phyloP scores from a whole-genome alignment of 2,113 vertebrate species.

The Nycticorax nycticorax region DNA sequence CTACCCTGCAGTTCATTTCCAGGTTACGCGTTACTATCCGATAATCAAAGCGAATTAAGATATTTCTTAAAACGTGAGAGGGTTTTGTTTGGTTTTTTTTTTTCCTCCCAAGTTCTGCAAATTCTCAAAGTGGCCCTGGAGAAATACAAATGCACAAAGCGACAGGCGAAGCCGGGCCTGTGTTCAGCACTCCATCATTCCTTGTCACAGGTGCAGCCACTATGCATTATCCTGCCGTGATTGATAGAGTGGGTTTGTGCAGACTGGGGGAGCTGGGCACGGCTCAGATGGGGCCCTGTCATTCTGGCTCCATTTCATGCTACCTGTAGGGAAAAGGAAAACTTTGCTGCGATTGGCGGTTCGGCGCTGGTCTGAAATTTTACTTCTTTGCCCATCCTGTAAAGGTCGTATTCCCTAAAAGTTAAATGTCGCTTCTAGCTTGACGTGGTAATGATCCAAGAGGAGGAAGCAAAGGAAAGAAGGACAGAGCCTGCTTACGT shows the following conservation, averaged over 20 bases:
- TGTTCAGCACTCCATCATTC: conserved; percentile 84
- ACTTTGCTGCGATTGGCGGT: conserved; percentile 60
- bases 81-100: not conserved
- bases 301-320: conserved; percentile 67
- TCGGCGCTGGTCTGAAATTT: conserved; percentile 41
- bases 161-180: conserved; percentile 74
- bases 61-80: conserved; percentile 14
- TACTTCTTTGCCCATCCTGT: not conserved
- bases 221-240: conserved; percentile 82
- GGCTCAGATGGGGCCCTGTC: conserved; percentile 77
- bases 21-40: not conserved
- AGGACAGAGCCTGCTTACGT: not conserved
- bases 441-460: not conserved
- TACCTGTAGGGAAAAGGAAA: conserved; percentile 76
- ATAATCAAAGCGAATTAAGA: conserved; percentile 56
- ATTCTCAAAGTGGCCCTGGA: conserved; percentile 76
- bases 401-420: conserved; percentile 50
- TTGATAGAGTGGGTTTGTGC: conserved; percentile 84
- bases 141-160: conserved; percentile 82
- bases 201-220: conserved; percentile 82
- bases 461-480: not conserved
- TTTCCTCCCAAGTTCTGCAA: conserved; percentile 49
- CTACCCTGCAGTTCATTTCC: conserved; percentile 10
- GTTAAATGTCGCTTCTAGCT: conserved; percentile 13
- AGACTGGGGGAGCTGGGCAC: conserved; percentile 70